Evolutionary conservation across 92 coral and sea anemone genomes (phyloP), one percentile per base, ranked within the genome.

Genomic region (Parazoanthus swiftii): DNA sequence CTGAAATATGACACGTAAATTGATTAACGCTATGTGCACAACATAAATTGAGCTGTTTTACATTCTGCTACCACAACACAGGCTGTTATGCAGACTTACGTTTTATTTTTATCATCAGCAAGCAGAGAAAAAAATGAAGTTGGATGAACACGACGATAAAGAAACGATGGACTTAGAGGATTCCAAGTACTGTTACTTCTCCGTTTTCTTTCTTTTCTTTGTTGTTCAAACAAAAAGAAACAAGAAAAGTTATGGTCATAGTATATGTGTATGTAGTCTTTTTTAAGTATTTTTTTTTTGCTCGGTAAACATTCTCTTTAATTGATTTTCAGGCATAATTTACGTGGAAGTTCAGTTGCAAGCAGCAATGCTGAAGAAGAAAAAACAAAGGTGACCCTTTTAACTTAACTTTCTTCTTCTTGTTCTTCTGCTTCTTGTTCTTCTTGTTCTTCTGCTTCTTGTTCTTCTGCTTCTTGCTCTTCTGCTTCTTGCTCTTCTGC

Each of bases 291-390:
- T 8, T 8, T 7, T 8, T 7, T 18, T 10, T 6, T 8, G 10
- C 25, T 75, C 33, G 33, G 51, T 39, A 39, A 15, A 76, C 8
- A 21, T 76, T 29, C 15, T 67, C 15, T 46, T 44, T 13, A 33
- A 18, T 38, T 4, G 37, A 38, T 50, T 82, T 56, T 67, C 18
- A 90, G 92, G 72, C 67, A 56, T 73, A 73, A 82, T 51, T 21
- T 86, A 79, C 76, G 89, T 26, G 89, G 74, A 43, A 72, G 89
- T 2, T 38, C 92, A 0, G 73, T 26, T 63, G n/a, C 38, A 37
- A 33, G 48, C 50, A 80, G 71, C 8, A 21, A 33, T 54, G 70
- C 33, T 20, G 77, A 33, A n/a, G 83, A 80, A 81, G 76, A 86
- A 26, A 29, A 39, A 39, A 51, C 72, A 38, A 39, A 76, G 50